Percentiles rank a stretch among this genome's conserved stretches.
phyloP scores from a whole-genome alignment of 2,888 invertebrate species.

The Carterocephalus palaemon region DNA sequence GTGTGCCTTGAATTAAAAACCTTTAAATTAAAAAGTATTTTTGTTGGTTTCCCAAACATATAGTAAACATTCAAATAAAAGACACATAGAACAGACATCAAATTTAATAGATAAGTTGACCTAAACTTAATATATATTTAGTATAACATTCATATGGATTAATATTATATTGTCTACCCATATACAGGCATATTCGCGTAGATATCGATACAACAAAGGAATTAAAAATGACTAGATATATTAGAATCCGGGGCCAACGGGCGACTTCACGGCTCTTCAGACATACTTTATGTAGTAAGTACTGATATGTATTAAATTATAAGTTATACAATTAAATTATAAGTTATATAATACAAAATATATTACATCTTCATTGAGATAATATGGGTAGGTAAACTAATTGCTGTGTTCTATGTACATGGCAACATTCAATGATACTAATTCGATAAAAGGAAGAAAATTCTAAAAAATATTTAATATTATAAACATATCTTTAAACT shows the following conservation, averaged over 20 bases:
- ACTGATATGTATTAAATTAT: constrained; percentile 11
- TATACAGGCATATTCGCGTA: constrained; percentile 68
- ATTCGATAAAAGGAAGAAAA: no score
- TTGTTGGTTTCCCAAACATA: no score
- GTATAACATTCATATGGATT: constrained; percentile 75
- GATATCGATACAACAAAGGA: constrained; percentile 68
- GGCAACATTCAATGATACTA: no score
- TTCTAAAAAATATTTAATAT: no score
- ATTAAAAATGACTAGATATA: constrained; percentile 75
- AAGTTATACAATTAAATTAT: constrained; percentile 1
- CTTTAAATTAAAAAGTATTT: no score
- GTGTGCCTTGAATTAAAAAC: no score
- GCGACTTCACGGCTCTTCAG: constrained; percentile 31
- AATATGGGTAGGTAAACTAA: not conserved
- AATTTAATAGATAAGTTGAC: constrained; percentile 78
- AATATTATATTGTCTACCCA: constrained; percentile 75
- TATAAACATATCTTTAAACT: not conserved
- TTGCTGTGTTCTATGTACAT: constrained; percentile 2
- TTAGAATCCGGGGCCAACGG: constrained; percentile 65
- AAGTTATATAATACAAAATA: constrained; percentile 6
- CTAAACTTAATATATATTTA: constrained; percentile 54
- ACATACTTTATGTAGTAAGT: constrained; percentile 16
- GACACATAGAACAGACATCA: constrained; percentile 73
- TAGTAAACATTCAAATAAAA: constrained; percentile 47
- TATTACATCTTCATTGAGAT: constrained; percentile 11